phyloP scores from a whole-genome alignment of 1,140 invertebrate species.

The Amphibalanus amphitrite region DNA sequence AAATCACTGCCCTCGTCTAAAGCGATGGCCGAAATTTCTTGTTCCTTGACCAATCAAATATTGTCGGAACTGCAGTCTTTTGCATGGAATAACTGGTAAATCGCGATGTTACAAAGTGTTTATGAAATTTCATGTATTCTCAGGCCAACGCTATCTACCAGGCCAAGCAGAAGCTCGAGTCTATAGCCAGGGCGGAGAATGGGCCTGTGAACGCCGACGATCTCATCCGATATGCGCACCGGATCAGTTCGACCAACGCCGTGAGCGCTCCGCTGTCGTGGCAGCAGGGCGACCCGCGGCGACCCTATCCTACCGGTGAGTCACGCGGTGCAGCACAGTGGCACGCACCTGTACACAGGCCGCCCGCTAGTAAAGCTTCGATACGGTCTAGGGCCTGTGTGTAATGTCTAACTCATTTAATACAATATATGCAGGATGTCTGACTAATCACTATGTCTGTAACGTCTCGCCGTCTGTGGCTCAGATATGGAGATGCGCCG shows the following conservation, averaged over 20 bases:
- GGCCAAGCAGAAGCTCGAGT: slow-evolving; percentile 85
- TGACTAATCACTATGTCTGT: no score
- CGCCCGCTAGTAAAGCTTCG: not conserved
- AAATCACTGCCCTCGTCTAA: no score
- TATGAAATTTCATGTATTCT: no score
- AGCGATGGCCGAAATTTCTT: no score
- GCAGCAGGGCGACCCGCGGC: slow-evolving; percentile 81
- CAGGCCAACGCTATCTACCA: slow-evolving; percentile 89
- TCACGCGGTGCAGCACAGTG: not conserved
- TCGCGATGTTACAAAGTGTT: no score
- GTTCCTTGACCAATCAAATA: no score
- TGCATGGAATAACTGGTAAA: no score
- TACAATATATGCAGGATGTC: not conserved
- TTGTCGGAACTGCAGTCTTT: no score
- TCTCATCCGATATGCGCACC: slow-evolving; percentile 80
- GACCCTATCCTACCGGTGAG: slow-evolving; percentile 75
- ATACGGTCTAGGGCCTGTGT: slow-evolving; percentile 8
- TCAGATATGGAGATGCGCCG: slow-evolving; percentile 81
- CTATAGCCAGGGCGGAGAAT: slow-evolving; percentile 64
- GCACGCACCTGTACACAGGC: not conserved
- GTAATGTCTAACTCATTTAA: slow-evolving; percentile 6
- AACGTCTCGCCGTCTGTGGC: no score
- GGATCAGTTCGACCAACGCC: slow-evolving; percentile 92
- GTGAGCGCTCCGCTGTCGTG: slow-evolving; percentile 91
- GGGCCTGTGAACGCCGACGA: slow-evolving; percentile 72